phyloP scores from a whole-genome alignment of 1,140 invertebrate species.

The Piezodorus guildinii region DNA sequence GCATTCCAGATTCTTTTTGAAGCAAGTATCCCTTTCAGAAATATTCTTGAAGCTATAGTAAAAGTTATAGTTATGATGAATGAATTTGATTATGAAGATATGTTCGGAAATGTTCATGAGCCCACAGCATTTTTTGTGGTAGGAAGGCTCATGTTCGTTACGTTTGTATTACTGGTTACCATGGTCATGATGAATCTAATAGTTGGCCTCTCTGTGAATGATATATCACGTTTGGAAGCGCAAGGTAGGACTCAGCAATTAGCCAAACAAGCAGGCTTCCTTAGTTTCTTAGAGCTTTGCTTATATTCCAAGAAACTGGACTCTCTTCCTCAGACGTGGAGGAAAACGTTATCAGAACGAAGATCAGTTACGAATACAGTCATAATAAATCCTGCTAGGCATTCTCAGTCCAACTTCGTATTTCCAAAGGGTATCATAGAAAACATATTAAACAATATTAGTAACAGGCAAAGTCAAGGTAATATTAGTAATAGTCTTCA shows the following conservation, averaged over 20 bases:
- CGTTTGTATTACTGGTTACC: conserved; percentile 34
- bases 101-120: conserved; percentile 31
- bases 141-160: conserved; percentile 30
- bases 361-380: background rate
- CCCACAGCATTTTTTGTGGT: conserved; percentile 25
- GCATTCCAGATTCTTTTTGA: conserved; percentile 42
- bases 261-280: conserved; percentile 28
- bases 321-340: background rate
- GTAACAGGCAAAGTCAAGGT: too few species aligned
- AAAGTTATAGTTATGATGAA: conserved; percentile 46
- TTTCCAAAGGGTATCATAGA: background rate
- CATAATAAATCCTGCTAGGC: background rate
- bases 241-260: conserved; percentile 26
- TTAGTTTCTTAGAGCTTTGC: conserved; percentile 26
- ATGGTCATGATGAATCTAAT: conserved; percentile 38
- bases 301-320: conserved; percentile 6
- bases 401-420: background rate
- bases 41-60: conserved; percentile 37
- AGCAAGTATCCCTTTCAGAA: conserved; percentile 34
- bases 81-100: conserved; percentile 41
- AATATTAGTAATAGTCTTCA: too few species aligned
- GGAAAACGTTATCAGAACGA: background rate
- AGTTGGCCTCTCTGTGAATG: conserved; percentile 38
- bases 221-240: conserved; percentile 30
- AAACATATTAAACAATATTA: background rate